Conservation (phyloP, 2,888 invertebrate genomes). For the Polydrusus tereticollis region DNA sequence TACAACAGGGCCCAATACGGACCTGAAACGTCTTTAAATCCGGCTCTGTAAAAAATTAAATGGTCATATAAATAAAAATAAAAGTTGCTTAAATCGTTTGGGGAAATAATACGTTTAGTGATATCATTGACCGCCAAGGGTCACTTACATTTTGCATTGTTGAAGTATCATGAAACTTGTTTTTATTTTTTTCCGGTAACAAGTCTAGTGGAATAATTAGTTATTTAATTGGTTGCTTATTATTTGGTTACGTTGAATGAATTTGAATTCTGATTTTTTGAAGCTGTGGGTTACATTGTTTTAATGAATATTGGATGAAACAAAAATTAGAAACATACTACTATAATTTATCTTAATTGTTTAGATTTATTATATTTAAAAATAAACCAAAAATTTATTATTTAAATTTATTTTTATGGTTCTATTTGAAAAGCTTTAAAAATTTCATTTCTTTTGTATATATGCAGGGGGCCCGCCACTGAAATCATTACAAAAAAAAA, state of each 20-base stretch:
- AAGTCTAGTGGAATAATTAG: background rate
- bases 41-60: background rate
- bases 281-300: too few relatives aligned
- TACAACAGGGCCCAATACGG: too few relatives aligned
- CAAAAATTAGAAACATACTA: background rate
- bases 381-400: background rate
- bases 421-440: background rate
- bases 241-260: slow-evolving; percentile 9
- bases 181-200: background rate
- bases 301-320: too few relatives aligned
- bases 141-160: slow-evolving; percentile 28
- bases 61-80: background rate
- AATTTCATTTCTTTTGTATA: background rate
- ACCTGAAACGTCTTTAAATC: background rate
- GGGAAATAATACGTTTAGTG: slow-evolving; percentile 12
- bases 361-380: background rate
- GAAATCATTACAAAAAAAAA: background rate
- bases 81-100: background rate
- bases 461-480: background rate
- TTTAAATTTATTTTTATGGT: background rate
- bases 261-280: background rate
- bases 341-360: background rate
- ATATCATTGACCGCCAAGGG: slow-evolving; percentile 9
- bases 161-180: slow-evolving; percentile 1
- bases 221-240: slow-evolving; percentile 10